These are phyloP conservation scores for Polietes domitor DNA, from an alignment of 2,888 invertebrate species.

Conservation along the genomic window DNA sequence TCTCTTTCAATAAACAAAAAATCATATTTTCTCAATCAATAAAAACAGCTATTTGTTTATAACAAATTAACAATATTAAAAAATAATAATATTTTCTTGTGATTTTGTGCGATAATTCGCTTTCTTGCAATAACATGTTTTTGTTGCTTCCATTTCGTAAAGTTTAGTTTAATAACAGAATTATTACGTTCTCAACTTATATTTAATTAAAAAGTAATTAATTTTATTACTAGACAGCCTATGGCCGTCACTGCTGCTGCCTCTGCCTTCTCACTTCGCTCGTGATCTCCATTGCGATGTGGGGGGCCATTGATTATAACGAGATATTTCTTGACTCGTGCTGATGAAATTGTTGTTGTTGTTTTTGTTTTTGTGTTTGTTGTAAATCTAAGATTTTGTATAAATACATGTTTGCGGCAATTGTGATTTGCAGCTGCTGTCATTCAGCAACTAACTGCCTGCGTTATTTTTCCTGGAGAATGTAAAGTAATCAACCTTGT, in stretches of 20 bases:
- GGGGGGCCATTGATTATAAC: slow-evolving; percentile 37
- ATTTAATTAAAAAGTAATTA: slow-evolving; percentile 60
- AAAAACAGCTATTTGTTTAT: slow-evolving; percentile 40
- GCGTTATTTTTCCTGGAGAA: slow-evolving; percentile 63
- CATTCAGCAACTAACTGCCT: slow-evolving; percentile 47
- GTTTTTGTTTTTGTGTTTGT: slow-evolving; percentile 1
- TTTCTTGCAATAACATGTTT: slow-evolving; percentile 53
- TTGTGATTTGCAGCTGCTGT: slow-evolving; percentile 16
- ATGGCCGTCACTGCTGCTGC: too few species aligned
- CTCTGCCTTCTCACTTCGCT: neutral
- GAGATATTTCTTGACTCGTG: slow-evolving; percentile 59
- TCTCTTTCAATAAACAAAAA: slow-evolving; percentile 37
- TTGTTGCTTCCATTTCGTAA: slow-evolving; percentile 47
- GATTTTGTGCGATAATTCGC: neutral
- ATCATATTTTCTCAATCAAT: neutral
- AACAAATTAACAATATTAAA: slow-evolving; percentile 30
- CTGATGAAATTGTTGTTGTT: slow-evolving; percentile 46
- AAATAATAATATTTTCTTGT: neutral
- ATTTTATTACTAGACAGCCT: slow-evolving; percentile 41
- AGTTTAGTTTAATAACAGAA: slow-evolving; percentile 21
- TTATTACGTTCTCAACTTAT: slow-evolving; percentile 45
- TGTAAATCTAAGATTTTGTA: slow-evolving; percentile 41
- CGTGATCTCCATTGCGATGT: neutral
- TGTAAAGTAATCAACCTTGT: slow-evolving; percentile 62
- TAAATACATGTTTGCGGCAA: slow-evolving; percentile 33